Conservation (phyloP, 2,888 invertebrate species). For the Conchocele bisecta region DNA sequence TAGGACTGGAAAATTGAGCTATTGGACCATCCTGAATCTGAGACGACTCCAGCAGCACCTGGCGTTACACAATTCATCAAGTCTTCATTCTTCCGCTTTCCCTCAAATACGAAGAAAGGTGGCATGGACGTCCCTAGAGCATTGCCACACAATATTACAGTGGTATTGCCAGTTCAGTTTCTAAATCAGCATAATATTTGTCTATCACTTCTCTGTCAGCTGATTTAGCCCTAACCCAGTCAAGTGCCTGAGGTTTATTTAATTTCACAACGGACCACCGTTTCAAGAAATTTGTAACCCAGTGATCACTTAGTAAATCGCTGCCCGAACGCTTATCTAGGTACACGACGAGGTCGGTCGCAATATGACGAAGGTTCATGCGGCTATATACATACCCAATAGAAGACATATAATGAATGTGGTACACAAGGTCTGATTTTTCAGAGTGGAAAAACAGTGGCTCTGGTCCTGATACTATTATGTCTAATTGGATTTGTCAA, state of each 20-base stretch:
- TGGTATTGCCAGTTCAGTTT: too few species aligned
- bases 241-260: too few species aligned
- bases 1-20: background rate
- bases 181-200: too few species aligned
- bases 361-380: background rate
- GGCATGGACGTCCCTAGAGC: slow-evolving; percentile 3
- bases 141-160: slow-evolving; percentile 7
- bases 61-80: background rate
- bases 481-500: background rate
- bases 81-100: slow-evolving; percentile 10
- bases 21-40: slow-evolving; percentile 17
- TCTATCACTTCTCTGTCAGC: too few species aligned
- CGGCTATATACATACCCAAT: background rate
- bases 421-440: background rate
- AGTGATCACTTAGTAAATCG: background rate
- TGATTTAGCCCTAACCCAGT: too few species aligned
- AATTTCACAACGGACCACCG: too few species aligned
- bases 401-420: background rate
- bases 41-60: slow-evolving; percentile 3
- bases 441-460: background rate
- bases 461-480: background rate
- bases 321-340: background rate
- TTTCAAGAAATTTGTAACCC: slow-evolving; percentile 1
- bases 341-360: background rate
- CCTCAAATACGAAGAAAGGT: slow-evolving; percentile 17